Evolutionary conservation across 2,797 vertebrate genomes (phyloP).

Genomic region (Hafferia zeledoni): DNA sequence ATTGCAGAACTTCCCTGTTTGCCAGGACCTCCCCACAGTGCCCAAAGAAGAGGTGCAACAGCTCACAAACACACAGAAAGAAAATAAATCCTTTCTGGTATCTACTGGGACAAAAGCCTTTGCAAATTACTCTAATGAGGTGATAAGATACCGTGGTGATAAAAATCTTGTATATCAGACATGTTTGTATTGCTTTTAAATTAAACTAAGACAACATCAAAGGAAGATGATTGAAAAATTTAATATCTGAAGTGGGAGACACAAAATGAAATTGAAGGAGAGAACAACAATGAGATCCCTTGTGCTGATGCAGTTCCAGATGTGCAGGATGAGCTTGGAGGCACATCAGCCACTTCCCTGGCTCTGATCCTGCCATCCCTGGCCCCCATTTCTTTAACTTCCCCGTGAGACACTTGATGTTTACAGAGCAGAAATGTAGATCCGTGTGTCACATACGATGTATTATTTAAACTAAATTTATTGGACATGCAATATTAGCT

Average conservation of each 20-base stretch:
- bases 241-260: neutral
- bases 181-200: conserved; percentile 30
- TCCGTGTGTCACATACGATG: accelerated
- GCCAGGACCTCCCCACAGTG: neutral
- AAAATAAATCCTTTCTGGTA: neutral
- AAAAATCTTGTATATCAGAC: conserved; percentile 11
- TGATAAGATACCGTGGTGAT: neutral
- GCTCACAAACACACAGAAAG: neutral
- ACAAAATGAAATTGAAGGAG: neutral
- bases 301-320: neutral
- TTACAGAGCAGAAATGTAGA: neutral
- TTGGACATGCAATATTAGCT: neutral
- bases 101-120: neutral
- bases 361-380: neutral
- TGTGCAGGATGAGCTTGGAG: neutral
- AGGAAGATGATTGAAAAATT: conserved; percentile 1
- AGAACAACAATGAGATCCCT: neutral
- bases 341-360: neutral
- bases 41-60: neutral
- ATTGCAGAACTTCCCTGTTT: neutral
- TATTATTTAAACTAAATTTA: neutral
- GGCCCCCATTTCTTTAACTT: neutral
- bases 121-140: neutral
- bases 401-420: accelerated
- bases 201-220: neutral